phyloP scores from a whole-genome alignment of 2,113 vertebrate genomes.

The Caranx melampygus region DNA sequence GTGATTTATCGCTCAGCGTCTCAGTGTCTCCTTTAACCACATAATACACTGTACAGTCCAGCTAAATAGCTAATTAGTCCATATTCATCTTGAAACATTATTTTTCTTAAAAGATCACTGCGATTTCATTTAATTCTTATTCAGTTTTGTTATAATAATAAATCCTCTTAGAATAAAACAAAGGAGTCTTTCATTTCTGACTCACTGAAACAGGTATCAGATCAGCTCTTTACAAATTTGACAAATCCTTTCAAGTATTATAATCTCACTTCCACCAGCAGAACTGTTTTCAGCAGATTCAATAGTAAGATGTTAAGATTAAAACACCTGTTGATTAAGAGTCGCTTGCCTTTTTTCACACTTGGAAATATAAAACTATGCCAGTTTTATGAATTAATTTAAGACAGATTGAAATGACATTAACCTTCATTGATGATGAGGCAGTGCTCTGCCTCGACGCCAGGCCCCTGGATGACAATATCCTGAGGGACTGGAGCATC shows the following conservation, averaged over 20 bases:
- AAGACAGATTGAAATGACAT: constrained; percentile 36
- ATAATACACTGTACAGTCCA: background rate
- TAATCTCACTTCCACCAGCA: too few relatives aligned
- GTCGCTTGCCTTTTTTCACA: background rate
- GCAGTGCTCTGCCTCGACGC: constrained; percentile 85
- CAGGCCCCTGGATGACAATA: constrained; percentile 83
- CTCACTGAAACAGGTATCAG: background rate
- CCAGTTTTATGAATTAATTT: background rate
- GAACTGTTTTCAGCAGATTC: background rate
- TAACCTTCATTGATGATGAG: constrained; percentile 81
- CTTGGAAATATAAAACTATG: background rate
- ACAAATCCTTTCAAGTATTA: background rate
- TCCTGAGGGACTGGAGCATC: constrained; percentile 84
- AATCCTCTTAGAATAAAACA: background rate
- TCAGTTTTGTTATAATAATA: background rate
- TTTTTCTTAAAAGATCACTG: background rate
- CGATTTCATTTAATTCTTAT: background rate
- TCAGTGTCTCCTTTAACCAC: background rate
- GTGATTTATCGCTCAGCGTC: background rate
- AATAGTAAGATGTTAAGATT: background rate
- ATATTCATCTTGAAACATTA: background rate
- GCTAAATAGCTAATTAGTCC: background rate
- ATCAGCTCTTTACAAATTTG: background rate
- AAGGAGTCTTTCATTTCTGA: background rate
- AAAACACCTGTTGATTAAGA: constrained; percentile 3